Conservation (phyloP, 2,888 invertebrate genomes). For the Diabrotica balteata region DNA sequence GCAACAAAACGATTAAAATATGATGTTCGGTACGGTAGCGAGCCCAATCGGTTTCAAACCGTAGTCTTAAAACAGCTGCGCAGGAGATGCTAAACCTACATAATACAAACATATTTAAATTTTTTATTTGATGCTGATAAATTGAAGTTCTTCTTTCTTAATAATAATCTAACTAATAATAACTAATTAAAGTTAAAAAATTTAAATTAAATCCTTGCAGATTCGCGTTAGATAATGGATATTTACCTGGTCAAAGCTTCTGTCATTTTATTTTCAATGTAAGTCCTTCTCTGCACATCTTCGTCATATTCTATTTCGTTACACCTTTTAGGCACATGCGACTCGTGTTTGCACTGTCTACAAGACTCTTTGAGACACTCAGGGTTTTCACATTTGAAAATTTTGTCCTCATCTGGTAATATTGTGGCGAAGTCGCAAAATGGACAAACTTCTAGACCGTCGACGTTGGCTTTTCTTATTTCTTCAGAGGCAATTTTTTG, state of each 20-base stretch:
- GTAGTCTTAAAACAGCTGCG: too few species aligned
- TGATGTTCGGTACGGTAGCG: too few species aligned
- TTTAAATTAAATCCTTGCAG: too few species aligned
- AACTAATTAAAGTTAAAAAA: too few species aligned
- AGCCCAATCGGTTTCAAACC: too few species aligned
- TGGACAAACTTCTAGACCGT: conserved; percentile 65
- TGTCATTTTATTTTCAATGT: conserved; percentile 66
- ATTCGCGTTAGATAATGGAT: neutral
- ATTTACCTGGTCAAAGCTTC: conserved; percentile 59
- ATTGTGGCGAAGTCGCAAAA: conserved; percentile 66
- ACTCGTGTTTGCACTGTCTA: conserved; percentile 62
- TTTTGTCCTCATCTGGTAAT: conserved; percentile 56
- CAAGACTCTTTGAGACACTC: conserved; percentile 67
- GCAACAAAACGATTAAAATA: too few species aligned
- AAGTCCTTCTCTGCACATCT: conserved; percentile 60
- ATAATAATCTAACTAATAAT: too few species aligned
- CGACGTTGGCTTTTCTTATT: conserved; percentile 63
- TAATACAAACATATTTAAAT: too few species aligned
- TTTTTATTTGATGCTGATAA: too few species aligned
- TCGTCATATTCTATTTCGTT: conserved; percentile 62
- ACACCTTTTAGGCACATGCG: conserved; percentile 64
- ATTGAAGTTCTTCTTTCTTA: too few species aligned
- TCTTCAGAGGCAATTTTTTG: conserved; percentile 64
- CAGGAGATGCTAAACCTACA: too few species aligned
- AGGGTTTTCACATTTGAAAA: conserved; percentile 65